Base-by-base conservation (phyloP, 2,888 invertebrate genomes). In the Ashinkailepas kermadecensis region DNA sequence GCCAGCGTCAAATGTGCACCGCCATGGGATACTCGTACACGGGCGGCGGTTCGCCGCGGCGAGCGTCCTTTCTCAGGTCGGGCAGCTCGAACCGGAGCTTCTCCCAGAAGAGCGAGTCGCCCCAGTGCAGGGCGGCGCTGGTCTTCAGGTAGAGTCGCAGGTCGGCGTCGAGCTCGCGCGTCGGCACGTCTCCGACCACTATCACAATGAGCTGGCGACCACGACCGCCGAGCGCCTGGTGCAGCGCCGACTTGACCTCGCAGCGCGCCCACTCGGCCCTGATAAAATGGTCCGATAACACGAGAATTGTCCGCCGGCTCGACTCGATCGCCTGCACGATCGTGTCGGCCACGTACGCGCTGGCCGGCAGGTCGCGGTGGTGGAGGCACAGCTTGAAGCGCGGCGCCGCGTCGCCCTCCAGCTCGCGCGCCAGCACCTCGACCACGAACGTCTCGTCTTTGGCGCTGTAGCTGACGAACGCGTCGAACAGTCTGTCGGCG, bases 21-120 rank as follows among this genome's bases (percentile, higher is more conserved):
- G 74, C 74, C 74, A 74, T 74, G 9, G 74, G 74, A 56, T 74
- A 74, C 74, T 74, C 74, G 74, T 56, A 56, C 12, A 83, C 80
- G 64, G 84, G 78, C 62, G 82, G 81, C 23, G 83, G 80, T 78
- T 84, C 82, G 81, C 83, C 83, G 62, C 65, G 81, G 54, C 84
- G 81, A 25, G 83, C 81, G 62, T 83, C 83, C 18, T 83, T 82
- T 54, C 81, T 81, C 18, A 83, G 93, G 86, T 94, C 94, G 58
- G 95, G 95, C 86, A 95, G 89, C 83, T 94, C 93, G 88, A 94
- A 96, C 86, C 94, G 91, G 83, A 97, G 89, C 86, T 95, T 93
- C 88, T 96, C 95, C 96, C 97, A 97, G 89, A 97, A 97, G 87
- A 95, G 91, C 86, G 93, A 93, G 88, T 97, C 96, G 85, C 94